Percentiles rank a stretch among this genome's conserved stretches.
Evolutionary conservation across 1,140 invertebrate species (phyloP).

Genomic region (Phymorhynchus buccinoides): DNA sequence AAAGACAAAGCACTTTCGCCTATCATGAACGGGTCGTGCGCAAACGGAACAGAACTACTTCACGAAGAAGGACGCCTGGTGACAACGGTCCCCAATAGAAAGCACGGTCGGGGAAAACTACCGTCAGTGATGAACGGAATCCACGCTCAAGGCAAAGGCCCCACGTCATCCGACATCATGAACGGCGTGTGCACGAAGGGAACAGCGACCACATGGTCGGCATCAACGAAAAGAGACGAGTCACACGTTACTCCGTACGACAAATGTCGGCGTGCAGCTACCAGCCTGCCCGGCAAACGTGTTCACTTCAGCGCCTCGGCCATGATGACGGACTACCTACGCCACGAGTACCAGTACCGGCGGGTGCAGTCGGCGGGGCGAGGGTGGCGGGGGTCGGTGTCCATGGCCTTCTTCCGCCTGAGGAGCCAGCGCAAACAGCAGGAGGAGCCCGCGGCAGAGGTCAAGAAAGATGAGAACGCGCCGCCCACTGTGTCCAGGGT

Average conservation of each 20-base stretch:
- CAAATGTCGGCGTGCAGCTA: background rate
- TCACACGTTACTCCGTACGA: background rate
- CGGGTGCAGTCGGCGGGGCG: background rate
- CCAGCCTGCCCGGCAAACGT: background rate
- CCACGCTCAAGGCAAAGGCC: background rate
- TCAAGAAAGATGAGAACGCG: background rate
- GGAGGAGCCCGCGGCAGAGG: background rate
- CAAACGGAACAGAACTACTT: background rate
- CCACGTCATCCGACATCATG: background rate
- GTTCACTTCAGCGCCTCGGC: background rate
- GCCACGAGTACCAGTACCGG: background rate
- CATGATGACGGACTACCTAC: background rate
- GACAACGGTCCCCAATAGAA: too few species aligned
- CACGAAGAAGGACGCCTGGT: too few species aligned
- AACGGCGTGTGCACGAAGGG: background rate
- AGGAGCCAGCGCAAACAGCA: background rate
- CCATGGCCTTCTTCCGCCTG: background rate
- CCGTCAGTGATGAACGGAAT: background rate
- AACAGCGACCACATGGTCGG: background rate
- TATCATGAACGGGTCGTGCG: background rate
- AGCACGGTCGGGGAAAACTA: background rate
- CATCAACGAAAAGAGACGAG: too few species aligned
- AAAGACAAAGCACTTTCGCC: background rate
- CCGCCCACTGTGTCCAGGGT: constrained; percentile 30
- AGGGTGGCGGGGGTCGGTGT: background rate